Evolutionary conservation across 2,888 invertebrate genomes (phyloP).

Genomic region (Salpingus planirostris): DNA sequence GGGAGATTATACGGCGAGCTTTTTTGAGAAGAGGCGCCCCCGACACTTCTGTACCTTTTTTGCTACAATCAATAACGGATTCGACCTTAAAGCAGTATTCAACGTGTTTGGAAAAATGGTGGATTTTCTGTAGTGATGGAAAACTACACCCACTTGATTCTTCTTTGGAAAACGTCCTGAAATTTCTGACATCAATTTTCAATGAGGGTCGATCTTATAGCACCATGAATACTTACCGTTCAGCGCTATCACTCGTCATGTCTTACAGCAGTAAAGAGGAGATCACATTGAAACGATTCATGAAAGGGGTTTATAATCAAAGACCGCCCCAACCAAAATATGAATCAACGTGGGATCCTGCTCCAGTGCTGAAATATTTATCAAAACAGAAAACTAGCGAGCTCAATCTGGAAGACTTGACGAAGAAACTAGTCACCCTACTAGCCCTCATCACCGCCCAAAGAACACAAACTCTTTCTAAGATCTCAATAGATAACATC

Average conservation of each 20-base stretch:
- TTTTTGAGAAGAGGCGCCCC: neutral
- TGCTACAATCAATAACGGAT: slow-evolving; percentile 2
- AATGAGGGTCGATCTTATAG: neutral
- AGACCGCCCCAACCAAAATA: neutral
- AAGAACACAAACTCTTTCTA: neutral
- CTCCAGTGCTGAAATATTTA: neutral
- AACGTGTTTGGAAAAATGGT: neutral
- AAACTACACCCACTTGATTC: neutral
- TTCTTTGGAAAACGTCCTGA: neutral
- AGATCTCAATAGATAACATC: neutral
- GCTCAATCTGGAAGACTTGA: slow-evolving; percentile 1
- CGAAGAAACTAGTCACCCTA: neutral
- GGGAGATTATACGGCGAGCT: neutral
- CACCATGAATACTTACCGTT: neutral
- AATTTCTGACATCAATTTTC: neutral
- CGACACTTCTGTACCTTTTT: neutral
- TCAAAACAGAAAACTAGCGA: neutral
- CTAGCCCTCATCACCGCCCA: neutral
- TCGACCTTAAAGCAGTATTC: neutral
- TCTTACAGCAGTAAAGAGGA: neutral
- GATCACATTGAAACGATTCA: neutral
- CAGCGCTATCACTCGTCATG: neutral
- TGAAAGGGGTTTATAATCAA: neutral
- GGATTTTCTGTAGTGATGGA: neutral
- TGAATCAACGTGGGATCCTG: neutral